Conservation (phyloP, 2,888 invertebrate genomes). For the Platypus cylindrus region DNA sequence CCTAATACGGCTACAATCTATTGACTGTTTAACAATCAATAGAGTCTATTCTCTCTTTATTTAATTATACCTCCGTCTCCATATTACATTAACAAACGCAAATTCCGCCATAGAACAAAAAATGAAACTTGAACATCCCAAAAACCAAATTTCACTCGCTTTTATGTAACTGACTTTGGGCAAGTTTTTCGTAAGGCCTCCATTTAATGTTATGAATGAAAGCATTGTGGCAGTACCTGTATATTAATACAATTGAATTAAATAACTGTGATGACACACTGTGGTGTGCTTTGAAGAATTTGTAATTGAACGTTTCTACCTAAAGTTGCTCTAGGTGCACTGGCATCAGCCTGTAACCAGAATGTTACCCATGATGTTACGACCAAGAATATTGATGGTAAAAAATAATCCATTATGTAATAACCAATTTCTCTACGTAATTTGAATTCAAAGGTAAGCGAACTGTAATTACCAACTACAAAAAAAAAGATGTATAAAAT, state of each 20-base stretch:
- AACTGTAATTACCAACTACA: slow-evolving; percentile 72
- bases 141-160: slow-evolving; percentile 81
- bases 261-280: background rate
- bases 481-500: slow-evolving; percentile 21
- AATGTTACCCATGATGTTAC: slow-evolving; percentile 83
- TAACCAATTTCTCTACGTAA: slow-evolving; percentile 72
- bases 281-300: background rate
- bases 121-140: slow-evolving; percentile 73
- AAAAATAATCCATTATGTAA: slow-evolving; percentile 78
- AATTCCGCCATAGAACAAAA: slow-evolving; percentile 78
- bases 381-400: slow-evolving; percentile 77
- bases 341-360: slow-evolving; percentile 77
- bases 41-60: too few species aligned
- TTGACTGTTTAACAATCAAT: too few species aligned
- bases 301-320: slow-evolving; percentile 38
- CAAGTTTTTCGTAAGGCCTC: slow-evolving; percentile 70
- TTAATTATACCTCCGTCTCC: slow-evolving; percentile 52
- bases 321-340: slow-evolving; percentile 68
- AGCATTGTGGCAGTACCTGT: slow-evolving; percentile 74
- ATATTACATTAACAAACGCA: slow-evolving; percentile 81
- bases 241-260: slow-evolving; percentile 6
- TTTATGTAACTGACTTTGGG: slow-evolving; percentile 85
- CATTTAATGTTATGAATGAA: slow-evolving; percentile 76
- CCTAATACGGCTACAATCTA: too few species aligned
- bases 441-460: slow-evolving; percentile 65